phyloP scores from a whole-genome alignment of 1,140 invertebrate genomes.

The Atta texana region DNA sequence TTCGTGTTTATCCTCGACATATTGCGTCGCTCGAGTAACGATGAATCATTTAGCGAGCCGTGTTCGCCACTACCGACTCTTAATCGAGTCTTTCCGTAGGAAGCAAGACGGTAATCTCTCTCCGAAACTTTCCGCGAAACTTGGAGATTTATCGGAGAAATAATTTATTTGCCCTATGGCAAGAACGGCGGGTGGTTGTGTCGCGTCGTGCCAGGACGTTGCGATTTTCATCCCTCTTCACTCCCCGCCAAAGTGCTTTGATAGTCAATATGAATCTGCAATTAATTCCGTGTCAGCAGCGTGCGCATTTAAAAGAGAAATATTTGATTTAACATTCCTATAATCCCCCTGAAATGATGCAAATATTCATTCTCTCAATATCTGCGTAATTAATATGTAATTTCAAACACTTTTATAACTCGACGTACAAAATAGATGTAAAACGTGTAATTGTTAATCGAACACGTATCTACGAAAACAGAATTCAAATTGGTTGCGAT shows the following conservation, averaged over 20 bases:
- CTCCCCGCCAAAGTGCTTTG: constrained; percentile 19
- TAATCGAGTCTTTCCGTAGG: constrained; percentile 61
- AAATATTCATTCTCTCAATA: constrained; percentile 15
- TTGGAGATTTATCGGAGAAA: constrained; percentile 63
- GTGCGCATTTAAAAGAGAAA: not conserved
- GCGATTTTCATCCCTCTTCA: constrained; percentile 10
- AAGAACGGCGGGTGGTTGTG: not conserved
- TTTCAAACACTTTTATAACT: not conserved
- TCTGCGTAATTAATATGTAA: not conserved
- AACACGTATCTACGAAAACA: not conserved
- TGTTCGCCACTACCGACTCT: constrained; percentile 48
- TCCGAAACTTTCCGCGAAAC: constrained; percentile 56
- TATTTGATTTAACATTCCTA: not conserved
- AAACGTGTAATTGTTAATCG: not conserved
- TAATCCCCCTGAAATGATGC: not conserved
- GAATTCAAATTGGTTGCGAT: not conserved
- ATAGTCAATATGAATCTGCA: constrained; percentile 43
- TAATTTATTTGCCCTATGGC: constrained; percentile 54
- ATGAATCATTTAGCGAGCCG: constrained; percentile 58
- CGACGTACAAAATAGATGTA: not conserved
- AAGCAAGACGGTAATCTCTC: constrained; percentile 59
- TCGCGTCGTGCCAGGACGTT: constrained; percentile 42
- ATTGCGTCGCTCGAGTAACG: constrained; percentile 41
- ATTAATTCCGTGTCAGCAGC: constrained; percentile 30
- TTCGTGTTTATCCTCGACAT: constrained; percentile 47